Evolutionary conservation across 2,113 vertebrate genomes (phyloP).

Genomic region (Mola mola): DNA sequence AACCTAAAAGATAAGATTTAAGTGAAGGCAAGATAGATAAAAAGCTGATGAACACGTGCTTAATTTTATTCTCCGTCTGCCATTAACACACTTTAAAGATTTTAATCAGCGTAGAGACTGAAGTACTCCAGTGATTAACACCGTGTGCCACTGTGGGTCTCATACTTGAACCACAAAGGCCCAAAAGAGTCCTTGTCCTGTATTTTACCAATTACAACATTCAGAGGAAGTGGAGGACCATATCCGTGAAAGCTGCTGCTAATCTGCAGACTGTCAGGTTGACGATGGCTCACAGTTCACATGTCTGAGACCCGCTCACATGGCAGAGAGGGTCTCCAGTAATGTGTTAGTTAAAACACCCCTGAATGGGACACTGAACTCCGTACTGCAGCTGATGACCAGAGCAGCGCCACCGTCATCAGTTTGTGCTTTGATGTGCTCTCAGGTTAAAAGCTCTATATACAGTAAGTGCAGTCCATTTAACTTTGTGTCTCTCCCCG

Average conservation of each 20-base stretch:
- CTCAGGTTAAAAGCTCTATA: neutral
- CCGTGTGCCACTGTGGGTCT: neutral
- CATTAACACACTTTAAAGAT: neutral
- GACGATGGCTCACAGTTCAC: too few relatives aligned
- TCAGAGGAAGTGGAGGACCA: neutral
- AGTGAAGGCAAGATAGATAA: too few relatives aligned
- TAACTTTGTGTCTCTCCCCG: conserved; percentile 16
- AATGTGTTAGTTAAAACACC: too few relatives aligned
- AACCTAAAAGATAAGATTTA: too few relatives aligned
- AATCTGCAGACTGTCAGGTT: too few relatives aligned
- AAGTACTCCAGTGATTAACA: conserved; percentile 6
- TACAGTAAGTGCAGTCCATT: conserved; percentile 72
- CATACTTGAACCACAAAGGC: neutral
- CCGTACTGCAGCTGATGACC: neutral
- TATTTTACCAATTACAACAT: conserved; percentile 5
- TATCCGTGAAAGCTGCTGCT: conserved; percentile 9
- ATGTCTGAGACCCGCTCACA: neutral
- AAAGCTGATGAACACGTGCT: too few relatives aligned
- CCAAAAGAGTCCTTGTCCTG: conserved; percentile 1
- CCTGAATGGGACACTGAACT: neutral
- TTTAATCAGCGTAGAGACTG: conserved; percentile 5
- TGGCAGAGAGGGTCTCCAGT: neutral
- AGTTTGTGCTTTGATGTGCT: neutral
- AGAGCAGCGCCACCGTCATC: too few relatives aligned
- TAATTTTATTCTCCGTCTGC: too few relatives aligned